Evolutionary conservation across 2,797 vertebrate genomes (phyloP).

Genomic region (Perodicticus potto): DNA sequence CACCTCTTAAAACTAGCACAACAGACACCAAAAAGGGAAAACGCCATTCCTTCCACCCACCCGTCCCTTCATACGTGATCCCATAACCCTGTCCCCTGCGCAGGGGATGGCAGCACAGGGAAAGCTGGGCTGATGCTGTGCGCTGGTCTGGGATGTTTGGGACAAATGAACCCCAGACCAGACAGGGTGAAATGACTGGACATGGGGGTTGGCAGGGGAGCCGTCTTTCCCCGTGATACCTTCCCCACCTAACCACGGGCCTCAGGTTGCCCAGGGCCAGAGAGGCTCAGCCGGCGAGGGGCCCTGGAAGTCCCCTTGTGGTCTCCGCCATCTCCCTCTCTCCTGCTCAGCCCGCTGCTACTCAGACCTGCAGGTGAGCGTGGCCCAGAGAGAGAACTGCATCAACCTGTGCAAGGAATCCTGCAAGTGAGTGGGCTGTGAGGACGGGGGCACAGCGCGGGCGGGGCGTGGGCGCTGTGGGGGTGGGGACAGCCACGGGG

Average conservation of each 20-base stretch:
- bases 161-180: not conserved
- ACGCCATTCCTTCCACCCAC: not conserved
- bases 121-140: not conserved
- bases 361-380: conserved; percentile 82
- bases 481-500: accelerated
- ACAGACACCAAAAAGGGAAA: not conserved
- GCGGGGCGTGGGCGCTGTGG: not conserved
- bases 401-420: conserved; percentile 89
- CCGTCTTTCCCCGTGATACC: not conserved
- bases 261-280: not conserved
- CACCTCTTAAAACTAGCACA: not conserved
- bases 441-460: accelerated
- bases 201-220: accelerated
- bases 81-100: accelerated
- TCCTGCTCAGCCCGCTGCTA: conserved; percentile 87
- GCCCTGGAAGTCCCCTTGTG: not conserved
- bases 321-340: not conserved
- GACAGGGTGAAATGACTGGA: not conserved
- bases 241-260: not conserved
- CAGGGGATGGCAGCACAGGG: not conserved
- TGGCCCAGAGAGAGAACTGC: conserved; percentile 86
- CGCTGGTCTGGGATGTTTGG: not conserved
- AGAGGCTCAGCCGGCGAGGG: accelerated
- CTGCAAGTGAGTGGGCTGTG: conserved; percentile 88
- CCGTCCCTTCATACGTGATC: not conserved